Conservation (phyloP, 2,797 vertebrate species). For the Bradypodion pumilum region DNA sequence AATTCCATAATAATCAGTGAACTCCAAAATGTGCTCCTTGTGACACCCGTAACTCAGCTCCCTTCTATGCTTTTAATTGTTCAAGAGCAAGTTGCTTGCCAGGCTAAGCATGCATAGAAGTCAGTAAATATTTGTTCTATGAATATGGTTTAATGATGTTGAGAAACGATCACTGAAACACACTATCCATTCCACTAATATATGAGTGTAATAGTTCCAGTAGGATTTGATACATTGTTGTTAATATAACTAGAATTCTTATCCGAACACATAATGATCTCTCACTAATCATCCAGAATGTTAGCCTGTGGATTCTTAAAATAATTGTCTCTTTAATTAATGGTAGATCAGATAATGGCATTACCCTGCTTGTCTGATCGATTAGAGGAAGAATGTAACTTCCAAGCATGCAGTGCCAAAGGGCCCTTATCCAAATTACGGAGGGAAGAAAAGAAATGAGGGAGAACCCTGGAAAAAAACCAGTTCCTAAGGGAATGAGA, state of each 20-base stretch:
- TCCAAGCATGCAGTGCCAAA: conserved; percentile 8
- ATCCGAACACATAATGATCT: conserved; percentile 36
- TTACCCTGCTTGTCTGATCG: conserved; percentile 28
- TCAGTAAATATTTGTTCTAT: background rate
- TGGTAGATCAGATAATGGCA: conserved; percentile 39
- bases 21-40: background rate
- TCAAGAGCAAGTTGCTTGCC: conserved; percentile 1
- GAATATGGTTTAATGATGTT: background rate
- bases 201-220: background rate
- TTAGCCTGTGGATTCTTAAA: conserved; percentile 33
- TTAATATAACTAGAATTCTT: conserved; percentile 29
- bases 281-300: conserved; percentile 30
- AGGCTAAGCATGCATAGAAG: background rate
- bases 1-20: conserved; percentile 22
- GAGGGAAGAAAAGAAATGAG: background rate
- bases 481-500: background rate
- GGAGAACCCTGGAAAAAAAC: background rate
- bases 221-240: background rate
- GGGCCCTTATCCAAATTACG: conserved; percentile 17
- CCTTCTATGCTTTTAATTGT: conserved; percentile 13
- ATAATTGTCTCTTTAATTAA: conserved; percentile 52
- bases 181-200: background rate
- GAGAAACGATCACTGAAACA: background rate
- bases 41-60: background rate
- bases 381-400: conserved; percentile 25